Evolutionary conservation across 1,140 invertebrate species (phyloP), one percentile per base, ranked within the genome.

Genomic region (Chymomyza costata): DNA sequence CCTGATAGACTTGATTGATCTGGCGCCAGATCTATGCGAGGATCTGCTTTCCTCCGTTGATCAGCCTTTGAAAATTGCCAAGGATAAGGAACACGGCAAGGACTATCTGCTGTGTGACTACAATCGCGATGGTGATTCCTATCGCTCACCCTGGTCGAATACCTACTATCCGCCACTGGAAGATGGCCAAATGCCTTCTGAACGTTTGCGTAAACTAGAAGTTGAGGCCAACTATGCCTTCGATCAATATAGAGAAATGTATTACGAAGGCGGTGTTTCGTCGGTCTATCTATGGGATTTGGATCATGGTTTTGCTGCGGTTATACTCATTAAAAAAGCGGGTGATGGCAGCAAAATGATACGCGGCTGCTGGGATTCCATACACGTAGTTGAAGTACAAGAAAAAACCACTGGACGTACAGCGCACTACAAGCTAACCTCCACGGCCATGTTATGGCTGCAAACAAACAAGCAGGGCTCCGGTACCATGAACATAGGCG

Each of bases 281-380:
- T 99, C 97, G 6, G 98, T 99, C 0, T 99, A 99, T 87, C 89
- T 99, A 35, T 99, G 98, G 98, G 98, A 99, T 80, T 90, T 99
- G 83, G 97, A 99, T 83, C 96, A 98, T 87, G 97, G 97, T 2
- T 99, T 99, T 90, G 98, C 97, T 64, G 97, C 97, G 73, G 98
- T 99, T 34, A 98, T 99, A 84, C 88, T 99, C 59, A 99, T 99
- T 65, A 99, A 99, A 87, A 99, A 99, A 87, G 96, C 95, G 10
- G 96, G 97, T 0, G 97, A 99, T 89, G 97, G 97, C 10, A 83
- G 90, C 51, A 97, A 97, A 86, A 98, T 97, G 87, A 99, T 99
- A 62, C 98, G 95, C 87, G 94, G 98, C 1, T 99, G 97, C 86
- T 99, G 98, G 98, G 98, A 99, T 86, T 99, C 97, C 1, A 99